Percentiles rank a stretch among this genome's conserved stretches.
Evolutionary conservation across 2,888 invertebrate species (phyloP).

Genomic region (Volucella zonaria): DNA sequence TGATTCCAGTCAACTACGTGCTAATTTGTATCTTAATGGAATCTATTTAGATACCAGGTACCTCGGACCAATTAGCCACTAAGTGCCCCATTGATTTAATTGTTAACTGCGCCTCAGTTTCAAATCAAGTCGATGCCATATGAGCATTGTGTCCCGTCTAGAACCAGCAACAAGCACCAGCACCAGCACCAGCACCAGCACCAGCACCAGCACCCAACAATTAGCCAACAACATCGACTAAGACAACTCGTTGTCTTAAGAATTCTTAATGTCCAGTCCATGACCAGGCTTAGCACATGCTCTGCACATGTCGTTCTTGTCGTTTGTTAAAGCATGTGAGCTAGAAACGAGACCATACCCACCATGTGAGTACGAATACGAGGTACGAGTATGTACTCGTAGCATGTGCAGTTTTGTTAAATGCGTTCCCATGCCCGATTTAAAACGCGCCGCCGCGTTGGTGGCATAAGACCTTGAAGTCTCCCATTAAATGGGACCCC

Average conservation of each 20-base stretch:
- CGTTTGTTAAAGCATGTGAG: conserved; percentile 30
- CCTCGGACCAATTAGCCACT: neutral
- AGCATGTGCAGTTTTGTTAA: conserved; percentile 5
- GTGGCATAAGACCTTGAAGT: conserved; percentile 72
- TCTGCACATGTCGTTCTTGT: conserved; percentile 56
- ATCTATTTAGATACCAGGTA: neutral
- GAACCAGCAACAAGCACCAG: no score
- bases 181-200: neutral
- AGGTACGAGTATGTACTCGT: neutral
- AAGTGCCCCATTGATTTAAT: conserved; percentile 13
- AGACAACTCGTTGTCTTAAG: conserved; percentile 37
- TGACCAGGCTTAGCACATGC: conserved; percentile 35
- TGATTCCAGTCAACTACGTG: no score
- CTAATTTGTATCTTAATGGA: neutral
- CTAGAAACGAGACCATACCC: conserved; percentile 19
- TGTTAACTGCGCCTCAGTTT: conserved; percentile 32
- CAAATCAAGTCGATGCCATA: conserved; percentile 28
- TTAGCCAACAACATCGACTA: conserved; percentile 50
- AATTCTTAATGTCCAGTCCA: conserved; percentile 30
- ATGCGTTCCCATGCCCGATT: conserved; percentile 54
- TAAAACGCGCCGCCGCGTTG: conserved; percentile 52
- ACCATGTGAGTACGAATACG: neutral
- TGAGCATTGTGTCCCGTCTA: conserved; percentile 5
- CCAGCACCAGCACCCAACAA: conserved; percentile 29
- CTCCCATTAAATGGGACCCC: conserved; percentile 67